Percentiles rank a stretch among this genome's conserved stretches.
phyloP scores from a whole-genome alignment of 2,888 invertebrate genomes.

The Abscondita cerata region DNA sequence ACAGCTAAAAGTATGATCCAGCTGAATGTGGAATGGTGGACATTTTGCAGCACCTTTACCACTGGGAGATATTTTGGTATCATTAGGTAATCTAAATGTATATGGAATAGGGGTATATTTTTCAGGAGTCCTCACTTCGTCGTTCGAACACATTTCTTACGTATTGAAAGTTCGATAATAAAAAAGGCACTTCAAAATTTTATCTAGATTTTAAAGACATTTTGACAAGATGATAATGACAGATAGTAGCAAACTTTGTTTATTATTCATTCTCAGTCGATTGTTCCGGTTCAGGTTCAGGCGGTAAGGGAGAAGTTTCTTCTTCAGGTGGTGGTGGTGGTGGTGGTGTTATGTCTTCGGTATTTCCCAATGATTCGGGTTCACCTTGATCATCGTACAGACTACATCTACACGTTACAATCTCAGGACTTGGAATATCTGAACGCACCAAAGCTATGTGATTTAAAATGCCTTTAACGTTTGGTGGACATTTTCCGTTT shows the following conservation, averaged over 20 bases:
- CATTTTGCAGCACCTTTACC: slow-evolving; percentile 46
- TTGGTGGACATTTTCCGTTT: slow-evolving; percentile 40
- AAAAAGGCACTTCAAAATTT: too few species aligned
- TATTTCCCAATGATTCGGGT: too few species aligned
- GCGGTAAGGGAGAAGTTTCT: too few species aligned
- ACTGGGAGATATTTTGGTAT: slow-evolving; percentile 37
- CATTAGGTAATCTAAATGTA: slow-evolving; percentile 50
- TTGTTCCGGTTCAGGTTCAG: too few species aligned
- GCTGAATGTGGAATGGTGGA: slow-evolving; percentile 55
- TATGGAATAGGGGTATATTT: slow-evolving; percentile 49
- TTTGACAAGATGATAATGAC: neutral
- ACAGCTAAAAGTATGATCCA: slow-evolving; percentile 59
- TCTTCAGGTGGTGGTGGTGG: too few species aligned
- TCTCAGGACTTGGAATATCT: neutral
- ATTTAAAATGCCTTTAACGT: slow-evolving; percentile 41
- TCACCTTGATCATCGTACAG: neutral
- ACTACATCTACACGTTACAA: neutral
- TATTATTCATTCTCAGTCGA: neutral
- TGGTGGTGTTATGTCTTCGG: too few species aligned
- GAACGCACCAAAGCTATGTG: slow-evolving; percentile 31
- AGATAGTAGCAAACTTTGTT: neutral
- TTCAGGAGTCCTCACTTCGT: slow-evolving; percentile 4
- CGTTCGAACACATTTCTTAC: neutral
- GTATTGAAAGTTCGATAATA: too few species aligned
- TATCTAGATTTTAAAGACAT: neutral